Evolutionary conservation across 30 jellyfish, hydroid and myxozoan genomes (phyloP).

Genomic region (Mastigias papua): DNA sequence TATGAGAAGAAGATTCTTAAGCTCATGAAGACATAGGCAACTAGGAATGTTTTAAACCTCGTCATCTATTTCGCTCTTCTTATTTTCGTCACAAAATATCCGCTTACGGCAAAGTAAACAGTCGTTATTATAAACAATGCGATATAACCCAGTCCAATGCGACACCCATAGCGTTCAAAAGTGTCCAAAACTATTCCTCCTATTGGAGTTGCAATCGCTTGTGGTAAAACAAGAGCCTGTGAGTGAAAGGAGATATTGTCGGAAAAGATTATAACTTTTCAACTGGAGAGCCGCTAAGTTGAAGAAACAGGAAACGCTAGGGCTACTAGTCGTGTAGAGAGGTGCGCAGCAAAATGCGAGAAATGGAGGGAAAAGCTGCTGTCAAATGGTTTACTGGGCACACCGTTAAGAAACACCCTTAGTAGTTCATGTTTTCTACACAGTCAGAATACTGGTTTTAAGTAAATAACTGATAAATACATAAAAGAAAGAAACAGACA

Average conservation of each 20-base stretch:
- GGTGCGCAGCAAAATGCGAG: too few species aligned
- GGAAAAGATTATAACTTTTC: not conserved
- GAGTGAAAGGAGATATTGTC: not conserved
- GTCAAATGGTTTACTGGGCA: too few species aligned
- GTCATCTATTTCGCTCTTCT: constrained; percentile 72
- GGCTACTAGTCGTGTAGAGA: too few species aligned
- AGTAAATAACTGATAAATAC: too few species aligned
- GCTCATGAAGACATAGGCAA: too few species aligned
- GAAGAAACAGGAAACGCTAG: too few species aligned
- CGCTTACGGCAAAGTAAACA: constrained; percentile 91
- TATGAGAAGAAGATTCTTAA: too few species aligned
- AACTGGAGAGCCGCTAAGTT: not conserved
- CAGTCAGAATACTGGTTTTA: too few species aligned
- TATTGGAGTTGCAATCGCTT: constrained; percentile 97
- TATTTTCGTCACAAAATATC: constrained; percentile 84
- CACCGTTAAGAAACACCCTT: too few species aligned
- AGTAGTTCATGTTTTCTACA: too few species aligned
- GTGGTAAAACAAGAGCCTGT: constrained; percentile 96
- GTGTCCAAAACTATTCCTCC: constrained; percentile 98
- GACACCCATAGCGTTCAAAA: constrained; percentile 90
- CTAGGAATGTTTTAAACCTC: not conserved
- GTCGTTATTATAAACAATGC: constrained; percentile 85
- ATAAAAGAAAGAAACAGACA: too few species aligned
- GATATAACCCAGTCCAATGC: constrained; percentile 93
- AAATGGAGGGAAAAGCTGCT: too few species aligned